Evolutionary conservation across 2,113 vertebrate genomes (phyloP), one percentile per base, ranked within the genome.

Genomic region (Pygoscelis antarcticus): DNA sequence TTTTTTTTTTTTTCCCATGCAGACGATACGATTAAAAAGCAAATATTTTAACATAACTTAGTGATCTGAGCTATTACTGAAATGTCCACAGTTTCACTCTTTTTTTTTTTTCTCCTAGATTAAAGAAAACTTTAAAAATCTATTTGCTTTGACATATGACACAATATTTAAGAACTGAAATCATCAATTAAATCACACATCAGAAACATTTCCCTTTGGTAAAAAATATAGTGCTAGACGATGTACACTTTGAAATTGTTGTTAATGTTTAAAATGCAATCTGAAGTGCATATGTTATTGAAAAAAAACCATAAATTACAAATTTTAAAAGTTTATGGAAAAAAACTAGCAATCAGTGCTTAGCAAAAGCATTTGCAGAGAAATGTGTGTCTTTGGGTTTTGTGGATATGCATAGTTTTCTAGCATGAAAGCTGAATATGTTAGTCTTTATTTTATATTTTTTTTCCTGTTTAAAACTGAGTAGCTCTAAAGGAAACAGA

Each of bases 71-170:
- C 93, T 97, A 97, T 98, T 96, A 97, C 94, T 97, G 95, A 98
- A 98, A 97, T 98, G 96, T 96, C 94, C 97, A 93, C 95, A 97
- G 97, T 97, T 98, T 98, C 89, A 88, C 97, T 97, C 93, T 97
- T 97, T 96, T 96, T 93, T 93, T 97, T 97, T 98, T 97, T 76
- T n/a, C 79, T 94, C 81, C 83, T 91, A 96, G 97, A 98, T 97
- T 97, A 97, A 98, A 97, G 94, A 93, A 97, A 97, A 97, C 96
- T 97, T 98, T 98, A 97, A 95, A 97, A 98, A 97, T 96, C 96
- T 97, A 96, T 98, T 97, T 97, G 96, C 96, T 97, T 98, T 98
- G 90, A 97, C 85, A 51, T 83, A 89, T 97, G 97, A 97, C 97
- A 97, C 93, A 97, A 92, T 92, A 95, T 97, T 98, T 97, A 98